Percentiles rank a stretch among this genome's conserved stretches.
phyloP scores from a whole-genome alignment of 2,113 vertebrate genomes.

The Marmota monax region DNA sequence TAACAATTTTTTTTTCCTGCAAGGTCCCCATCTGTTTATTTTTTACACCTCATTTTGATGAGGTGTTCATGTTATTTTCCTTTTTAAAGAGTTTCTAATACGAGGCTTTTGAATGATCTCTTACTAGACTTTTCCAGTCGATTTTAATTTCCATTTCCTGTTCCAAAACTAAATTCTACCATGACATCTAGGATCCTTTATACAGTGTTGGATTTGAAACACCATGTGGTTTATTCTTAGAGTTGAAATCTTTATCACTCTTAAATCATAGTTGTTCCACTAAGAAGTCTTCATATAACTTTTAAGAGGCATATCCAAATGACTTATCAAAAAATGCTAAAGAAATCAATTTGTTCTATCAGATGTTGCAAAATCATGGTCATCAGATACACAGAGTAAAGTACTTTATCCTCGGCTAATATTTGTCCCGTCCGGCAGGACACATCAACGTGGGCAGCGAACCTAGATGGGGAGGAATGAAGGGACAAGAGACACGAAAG shows the following conservation, averaged over 20 bases:
- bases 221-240: conserved; percentile 24
- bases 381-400: background rate
- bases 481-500: too few relatives aligned
- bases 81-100: conserved; percentile 25
- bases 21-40: conserved; percentile 62
- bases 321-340: background rate
- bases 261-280: background rate
- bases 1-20: conserved; percentile 15
- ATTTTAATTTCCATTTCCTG: conserved; percentile 55
- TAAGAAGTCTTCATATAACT: conserved; percentile 43
- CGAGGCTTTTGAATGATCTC: conserved; percentile 57
- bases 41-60: conserved; percentile 65
- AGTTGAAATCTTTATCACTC: conserved; percentile 13
- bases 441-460: too few relatives aligned
- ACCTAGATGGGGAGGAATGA: too few relatives aligned
- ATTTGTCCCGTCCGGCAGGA: too few relatives aligned
- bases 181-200: conserved; percentile 37
- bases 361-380: background rate
- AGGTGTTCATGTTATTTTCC: conserved; percentile 57
- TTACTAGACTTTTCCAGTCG: conserved; percentile 42
- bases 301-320: conserved; percentile 22
- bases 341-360: background rate
- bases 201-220: conserved; percentile 11
- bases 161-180: conserved; percentile 1
- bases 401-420: background rate